phyloP scores from a whole-genome alignment of 2,113 vertebrate genomes.

The Lanius collurio region DNA sequence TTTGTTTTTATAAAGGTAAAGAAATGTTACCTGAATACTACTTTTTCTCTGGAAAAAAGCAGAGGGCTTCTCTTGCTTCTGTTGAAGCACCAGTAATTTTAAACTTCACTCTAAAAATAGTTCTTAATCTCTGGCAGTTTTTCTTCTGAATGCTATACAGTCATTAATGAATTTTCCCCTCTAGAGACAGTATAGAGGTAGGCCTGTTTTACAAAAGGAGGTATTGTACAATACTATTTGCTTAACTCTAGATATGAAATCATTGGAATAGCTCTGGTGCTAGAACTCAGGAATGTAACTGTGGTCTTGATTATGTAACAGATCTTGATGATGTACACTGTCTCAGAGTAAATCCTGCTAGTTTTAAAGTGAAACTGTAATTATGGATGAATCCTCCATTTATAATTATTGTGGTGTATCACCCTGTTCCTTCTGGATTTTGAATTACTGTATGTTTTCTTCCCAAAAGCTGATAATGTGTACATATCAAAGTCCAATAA shows the following conservation, averaged over 20 bases:
- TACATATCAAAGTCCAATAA: not conserved
- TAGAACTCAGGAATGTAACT: not conserved
- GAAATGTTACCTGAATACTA: not conserved
- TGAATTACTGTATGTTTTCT: not conserved
- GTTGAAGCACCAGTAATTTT: not conserved
- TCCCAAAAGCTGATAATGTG: not conserved
- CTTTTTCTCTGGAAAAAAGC: not conserved
- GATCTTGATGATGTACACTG: not conserved
- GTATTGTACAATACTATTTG: not conserved
- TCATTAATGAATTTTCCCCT: not conserved
- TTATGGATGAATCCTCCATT: not conserved
- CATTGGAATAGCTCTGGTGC: not conserved
- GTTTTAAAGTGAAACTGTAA: not conserved
- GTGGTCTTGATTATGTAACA: not conserved
- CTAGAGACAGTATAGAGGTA: not conserved
- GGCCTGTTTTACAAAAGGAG: not conserved
- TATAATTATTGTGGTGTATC: not conserved
- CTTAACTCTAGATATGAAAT: not conserved
- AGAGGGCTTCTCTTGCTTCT: not conserved
- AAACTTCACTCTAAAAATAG: not conserved
- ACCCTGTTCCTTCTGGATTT: not conserved
- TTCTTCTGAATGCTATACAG: not conserved
- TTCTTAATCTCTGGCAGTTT: not conserved
- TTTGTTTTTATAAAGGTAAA: not conserved
- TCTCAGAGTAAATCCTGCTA: not conserved